Base-by-base conservation (phyloP, 2,888 invertebrate genomes). In the Opisthograptis luteolata region DNA sequence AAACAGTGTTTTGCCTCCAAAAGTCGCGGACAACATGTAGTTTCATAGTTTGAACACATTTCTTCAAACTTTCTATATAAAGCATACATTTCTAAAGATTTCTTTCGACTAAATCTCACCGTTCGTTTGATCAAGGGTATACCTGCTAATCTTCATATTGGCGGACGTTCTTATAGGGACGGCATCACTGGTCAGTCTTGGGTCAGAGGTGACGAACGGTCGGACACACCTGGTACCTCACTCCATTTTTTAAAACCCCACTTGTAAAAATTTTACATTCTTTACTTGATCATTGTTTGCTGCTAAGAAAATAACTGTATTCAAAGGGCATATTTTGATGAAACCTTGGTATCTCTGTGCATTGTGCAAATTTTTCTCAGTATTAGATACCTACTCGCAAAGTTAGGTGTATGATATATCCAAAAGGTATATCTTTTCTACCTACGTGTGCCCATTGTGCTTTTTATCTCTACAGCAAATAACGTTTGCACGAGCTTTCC, bases 121-220 rank as follows among this genome's bases (percentile, higher is more conserved):
- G 14, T 14, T 28, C 39, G 28, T 39, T 62, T n/a, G n/a, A 69
- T 69, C 74, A 74, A 70, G 70, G 70, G 50, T 61, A n/a, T n/a
- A 66, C 43, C 71, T 73, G 79, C 79, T 74, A 78, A 81, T 79
- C 68, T 60, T 65, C 62, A 69, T 69, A 76, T 81, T 76, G 71
- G 79, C 78, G 63, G 62, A 68, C 50, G 53, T 53, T 66, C 58
- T 58, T 51, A n/a, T n/a, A 55, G 62, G 65, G 66, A 64, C 45
- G 19, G 51, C 56, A n/a, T n/a, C n/a, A 76, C 78, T 81, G 83
- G 87, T 85, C 85, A 81, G 72, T 74, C 86, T 64, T 70, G 87
- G 89, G 89, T 89, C 89, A 89, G 70, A 87, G 89, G 89, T 89
- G 84, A 87, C 79, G 73, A 89, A 89, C 89, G 88, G 87, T 79